Percentiles rank a stretch among this genome's conserved stretches.
Evolutionary conservation across 1,140 invertebrate genomes (phyloP).

Genomic region (Meloidogyne chitwoodi): DNA sequence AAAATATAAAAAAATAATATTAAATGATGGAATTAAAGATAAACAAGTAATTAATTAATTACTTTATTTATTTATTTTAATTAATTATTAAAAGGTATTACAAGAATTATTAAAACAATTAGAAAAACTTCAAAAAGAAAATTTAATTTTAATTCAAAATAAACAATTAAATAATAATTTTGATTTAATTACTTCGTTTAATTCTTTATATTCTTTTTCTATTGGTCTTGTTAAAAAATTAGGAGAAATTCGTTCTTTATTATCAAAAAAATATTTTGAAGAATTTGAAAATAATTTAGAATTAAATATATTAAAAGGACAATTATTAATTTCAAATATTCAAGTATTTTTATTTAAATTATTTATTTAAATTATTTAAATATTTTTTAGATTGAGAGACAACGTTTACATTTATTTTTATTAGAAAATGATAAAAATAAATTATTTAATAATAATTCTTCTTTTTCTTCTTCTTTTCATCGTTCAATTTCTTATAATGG

Average conservation of each 20-base stretch:
- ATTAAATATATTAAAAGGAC: not conserved
- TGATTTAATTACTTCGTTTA: constrained; percentile 34
- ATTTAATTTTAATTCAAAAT: constrained; percentile 35
- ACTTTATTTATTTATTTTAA: too few species aligned
- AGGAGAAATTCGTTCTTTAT: constrained; percentile 18
- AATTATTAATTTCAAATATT: constrained; percentile 1
- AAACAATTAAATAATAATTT: constrained; percentile 4
- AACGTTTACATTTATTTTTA: not conserved
- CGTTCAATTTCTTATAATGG: not conserved
- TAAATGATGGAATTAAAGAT: not conserved
- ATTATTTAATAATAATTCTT: not conserved
- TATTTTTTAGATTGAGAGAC: not conserved
- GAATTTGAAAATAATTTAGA: constrained; percentile 11
- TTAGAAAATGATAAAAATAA: not conserved
- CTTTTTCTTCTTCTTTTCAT: not conserved
- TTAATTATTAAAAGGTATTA: constrained; percentile 11
- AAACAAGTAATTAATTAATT: not conserved
- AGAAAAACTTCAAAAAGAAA: constrained; percentile 35
- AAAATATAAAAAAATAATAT: not conserved
- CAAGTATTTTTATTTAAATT: not conserved
- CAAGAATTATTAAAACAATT: constrained; percentile 30
- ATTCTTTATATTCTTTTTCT: constrained; percentile 39
- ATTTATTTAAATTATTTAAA: not conserved
- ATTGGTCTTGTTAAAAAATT: constrained; percentile 37
- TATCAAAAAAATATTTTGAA: constrained; percentile 26